A percentile compares a stretch with the other conserved stretches of the same genome.
phyloP scores from a whole-genome alignment of 2,888 invertebrate genomes.

The Holacanthella duospinosa region DNA sequence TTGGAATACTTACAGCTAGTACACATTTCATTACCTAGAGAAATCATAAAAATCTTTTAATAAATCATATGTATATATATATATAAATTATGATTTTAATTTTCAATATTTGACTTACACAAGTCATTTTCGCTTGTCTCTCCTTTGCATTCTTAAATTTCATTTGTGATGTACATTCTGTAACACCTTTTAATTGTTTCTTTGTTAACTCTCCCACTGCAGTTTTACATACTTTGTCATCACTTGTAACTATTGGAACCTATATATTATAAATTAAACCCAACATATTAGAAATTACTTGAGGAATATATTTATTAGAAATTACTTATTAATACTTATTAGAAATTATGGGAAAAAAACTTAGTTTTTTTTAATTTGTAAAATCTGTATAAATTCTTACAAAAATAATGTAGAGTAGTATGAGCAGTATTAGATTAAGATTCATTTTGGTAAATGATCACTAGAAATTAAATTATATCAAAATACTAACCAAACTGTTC shows the following conservation, averaged over 20 bases:
- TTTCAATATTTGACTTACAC: not conserved
- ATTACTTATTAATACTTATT: no score
- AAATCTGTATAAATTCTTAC: no score
- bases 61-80: not conserved
- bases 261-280: no score
- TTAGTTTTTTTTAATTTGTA: no score
- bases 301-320: no score
- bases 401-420: no score
- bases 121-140: not conserved
- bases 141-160: conserved; percentile 5
- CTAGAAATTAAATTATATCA: no score
- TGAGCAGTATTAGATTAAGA: no score
- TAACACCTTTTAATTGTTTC: not conserved
- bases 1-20: not conserved
- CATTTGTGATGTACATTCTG: conserved; percentile 1
- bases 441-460: no score
- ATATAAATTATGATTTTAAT: not conserved
- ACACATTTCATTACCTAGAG: conserved; percentile 5
- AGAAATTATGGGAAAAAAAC: no score
- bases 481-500: no score
- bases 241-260: not conserved
- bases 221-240: not conserved
- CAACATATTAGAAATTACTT: no score
- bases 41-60: not conserved
- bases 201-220: not conserved